Evolutionary conservation across 2,888 invertebrate species (phyloP), one percentile per base, ranked within the genome.

Genomic region (Polyommatus iphigenia): DNA sequence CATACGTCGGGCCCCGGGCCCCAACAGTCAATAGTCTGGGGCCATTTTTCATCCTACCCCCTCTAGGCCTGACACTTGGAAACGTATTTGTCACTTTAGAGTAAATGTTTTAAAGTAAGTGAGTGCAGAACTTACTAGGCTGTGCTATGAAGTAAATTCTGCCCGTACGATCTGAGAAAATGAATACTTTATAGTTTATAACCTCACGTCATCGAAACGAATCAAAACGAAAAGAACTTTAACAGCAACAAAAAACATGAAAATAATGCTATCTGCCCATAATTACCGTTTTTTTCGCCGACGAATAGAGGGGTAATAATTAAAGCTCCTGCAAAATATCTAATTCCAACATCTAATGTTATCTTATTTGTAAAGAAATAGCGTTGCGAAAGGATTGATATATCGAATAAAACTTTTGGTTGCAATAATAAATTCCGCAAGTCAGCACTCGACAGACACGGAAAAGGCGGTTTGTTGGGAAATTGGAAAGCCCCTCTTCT

Each of bases 11-110:
- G 62, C 59, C n/a, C 20, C 54, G 18, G 8, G 59, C 24, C 62
- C 62, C 62, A 10, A 8, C 24, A 20, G 24, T 62, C 62, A 62
- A 62, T 62, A 62, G 20, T 20, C 62, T 24, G 10, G 62, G 20
- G 4, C 62, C 62, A 62, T 62, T 62, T 62, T 13, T 62, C 62
- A 62, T 24, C 62, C 62, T 24, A 62, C 24, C 62, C 62, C 62
- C 62, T 62, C 62, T 24, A 24, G 62, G 10, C 4, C 62, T 62
- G 62, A 62, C 62, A 62, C 13, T 62, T 62, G 62, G 24, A 62
- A 62, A 24, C 62, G 62, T 20, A 62, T 62, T 24, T 24, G 62
- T 62, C 62, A 62, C 62, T 62, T 62, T 54, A 54, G 3, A 59
- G 59, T n/a, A 1, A 59, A 59, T 24, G 20, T 59, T 59, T 57